phyloP scores from a whole-genome alignment of 35 echinoderm and acorn worm species.

The Stichopus chloronotus region DNA sequence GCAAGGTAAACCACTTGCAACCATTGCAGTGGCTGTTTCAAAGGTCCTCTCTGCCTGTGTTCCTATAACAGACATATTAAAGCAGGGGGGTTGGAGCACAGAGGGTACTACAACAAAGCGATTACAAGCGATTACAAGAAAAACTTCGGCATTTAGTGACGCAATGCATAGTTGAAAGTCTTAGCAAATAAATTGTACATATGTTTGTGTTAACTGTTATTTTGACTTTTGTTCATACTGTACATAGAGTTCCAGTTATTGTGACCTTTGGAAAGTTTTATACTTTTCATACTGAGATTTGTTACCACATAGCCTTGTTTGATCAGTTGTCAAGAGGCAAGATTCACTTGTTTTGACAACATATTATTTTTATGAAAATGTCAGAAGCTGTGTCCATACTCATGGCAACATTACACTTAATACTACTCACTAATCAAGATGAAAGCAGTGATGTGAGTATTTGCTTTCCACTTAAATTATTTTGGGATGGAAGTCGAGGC shows the following conservation, averaged over 20 bases:
- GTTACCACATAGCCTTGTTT: not conserved
- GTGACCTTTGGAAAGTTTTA: not conserved
- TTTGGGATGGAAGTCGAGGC: slow-evolving; percentile 12
- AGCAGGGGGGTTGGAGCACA: slow-evolving; percentile 48
- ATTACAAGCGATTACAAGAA: slow-evolving; percentile 4
- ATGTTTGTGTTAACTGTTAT: not conserved
- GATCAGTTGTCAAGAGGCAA: not conserved
- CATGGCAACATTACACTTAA: not conserved
- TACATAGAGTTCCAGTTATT: not conserved
- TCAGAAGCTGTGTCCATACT: not conserved
- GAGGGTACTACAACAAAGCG: slow-evolving; percentile 48
- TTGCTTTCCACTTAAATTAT: not conserved
- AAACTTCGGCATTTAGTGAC: not conserved
- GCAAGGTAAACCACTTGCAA: slow-evolving; percentile 57
- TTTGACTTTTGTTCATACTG: not conserved
- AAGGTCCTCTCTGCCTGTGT: slow-evolving; percentile 24
- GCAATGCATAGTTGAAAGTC: not conserved
- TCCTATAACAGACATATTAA: slow-evolving; percentile 48
- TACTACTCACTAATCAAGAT: not conserved
- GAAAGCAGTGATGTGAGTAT: not conserved
- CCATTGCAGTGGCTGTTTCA: slow-evolving; percentile 64
- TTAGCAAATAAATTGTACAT: not conserved
- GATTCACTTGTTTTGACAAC: not conserved
- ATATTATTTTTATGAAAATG: not conserved
- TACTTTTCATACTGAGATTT: not conserved